Percentiles rank a stretch among this genome's conserved stretches.
phyloP scores from a whole-genome alignment of 2,113 vertebrate species.

The Gyps fulvus region DNA sequence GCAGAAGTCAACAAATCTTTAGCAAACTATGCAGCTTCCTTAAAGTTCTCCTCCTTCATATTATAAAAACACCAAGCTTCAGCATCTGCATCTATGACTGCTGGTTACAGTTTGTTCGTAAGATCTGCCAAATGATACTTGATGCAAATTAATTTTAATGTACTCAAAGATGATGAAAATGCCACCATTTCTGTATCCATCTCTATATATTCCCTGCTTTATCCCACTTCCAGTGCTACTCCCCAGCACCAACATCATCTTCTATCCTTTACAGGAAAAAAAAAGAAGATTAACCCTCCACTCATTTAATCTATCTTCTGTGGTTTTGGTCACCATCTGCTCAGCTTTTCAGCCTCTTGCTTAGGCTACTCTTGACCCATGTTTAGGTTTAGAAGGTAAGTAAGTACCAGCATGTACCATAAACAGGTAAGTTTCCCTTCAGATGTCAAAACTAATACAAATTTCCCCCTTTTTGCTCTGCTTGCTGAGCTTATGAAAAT shows the following conservation, averaged over 20 bases:
- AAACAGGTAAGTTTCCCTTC: background rate
- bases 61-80: background rate
- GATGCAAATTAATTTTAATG: background rate
- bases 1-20: background rate
- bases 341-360: background rate
- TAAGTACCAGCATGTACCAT: background rate
- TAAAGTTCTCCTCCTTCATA: background rate
- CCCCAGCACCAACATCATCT: background rate
- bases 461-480: background rate
- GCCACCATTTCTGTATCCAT: background rate
- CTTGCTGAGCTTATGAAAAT: background rate
- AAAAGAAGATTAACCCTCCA: background rate
- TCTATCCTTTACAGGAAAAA: background rate
- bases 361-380: background rate
- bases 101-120: background rate
- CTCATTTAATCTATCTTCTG: background rate
- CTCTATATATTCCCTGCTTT: background rate
- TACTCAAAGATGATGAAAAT: background rate
- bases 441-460: background rate
- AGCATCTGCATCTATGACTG: background rate
- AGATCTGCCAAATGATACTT: background rate
- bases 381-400: background rate
- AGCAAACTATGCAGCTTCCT: background rate
- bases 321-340: background rate
- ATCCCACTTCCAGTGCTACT: background rate